These are phyloP conservation scores for Trachythela sp. DNA, from an alignment of 64 coral and sea anemone species.

Conservation along the genomic window DNA sequence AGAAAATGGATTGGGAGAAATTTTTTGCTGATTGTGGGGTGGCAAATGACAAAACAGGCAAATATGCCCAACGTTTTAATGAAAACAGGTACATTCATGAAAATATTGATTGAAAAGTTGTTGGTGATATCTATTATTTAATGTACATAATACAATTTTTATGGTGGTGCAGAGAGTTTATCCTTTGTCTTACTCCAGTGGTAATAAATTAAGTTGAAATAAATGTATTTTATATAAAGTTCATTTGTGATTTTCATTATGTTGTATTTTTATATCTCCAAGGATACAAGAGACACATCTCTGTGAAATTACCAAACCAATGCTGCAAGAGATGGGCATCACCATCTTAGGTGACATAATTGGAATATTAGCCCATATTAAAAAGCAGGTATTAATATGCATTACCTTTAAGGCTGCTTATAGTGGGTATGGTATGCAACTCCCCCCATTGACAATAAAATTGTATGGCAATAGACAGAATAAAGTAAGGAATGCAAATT, in stretches of 20 bases:
- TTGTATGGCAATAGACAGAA: no score
- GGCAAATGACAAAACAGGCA: neutral
- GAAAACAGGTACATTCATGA: slow-evolving; percentile 28
- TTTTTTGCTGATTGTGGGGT: neutral
- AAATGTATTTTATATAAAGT: neutral
- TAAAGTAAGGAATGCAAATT: no score
- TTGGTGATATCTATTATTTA: neutral
- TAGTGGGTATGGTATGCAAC: no score
- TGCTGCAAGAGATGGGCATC: slow-evolving; percentile 43
- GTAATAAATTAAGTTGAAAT: no score
- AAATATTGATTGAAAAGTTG: neutral
- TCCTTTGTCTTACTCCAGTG: no score
- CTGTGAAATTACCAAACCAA: slow-evolving; percentile 19
- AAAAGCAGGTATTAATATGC: neutral
- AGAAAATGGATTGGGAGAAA: no score
- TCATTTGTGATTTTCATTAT: neutral
- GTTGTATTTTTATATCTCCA: neutral
- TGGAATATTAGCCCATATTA: no score
- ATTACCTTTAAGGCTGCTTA: neutral
- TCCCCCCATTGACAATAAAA: no score
- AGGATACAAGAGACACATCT: slow-evolving; percentile 49
- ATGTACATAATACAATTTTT: neutral
- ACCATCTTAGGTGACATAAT: slow-evolving; percentile 41
- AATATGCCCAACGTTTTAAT: slow-evolving; percentile 25
- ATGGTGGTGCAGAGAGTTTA: neutral